Base-by-base conservation (phyloP, 92 coral and sea anemone species). In the Actinostola sp. region DNA sequence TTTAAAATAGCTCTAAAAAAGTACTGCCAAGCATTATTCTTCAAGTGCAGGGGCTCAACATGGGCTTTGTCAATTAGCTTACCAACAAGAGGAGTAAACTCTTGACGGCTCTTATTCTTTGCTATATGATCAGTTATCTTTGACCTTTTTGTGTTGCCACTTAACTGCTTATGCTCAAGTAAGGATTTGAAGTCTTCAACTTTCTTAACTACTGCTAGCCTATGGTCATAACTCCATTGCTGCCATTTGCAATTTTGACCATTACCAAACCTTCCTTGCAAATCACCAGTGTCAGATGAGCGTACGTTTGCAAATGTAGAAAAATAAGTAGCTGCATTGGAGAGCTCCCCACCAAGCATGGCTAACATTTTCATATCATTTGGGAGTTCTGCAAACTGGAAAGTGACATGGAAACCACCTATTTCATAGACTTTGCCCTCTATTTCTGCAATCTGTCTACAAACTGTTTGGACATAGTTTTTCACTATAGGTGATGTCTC, bases 291-390 rank as follows among this genome's bases (percentile, higher is more conserved):
- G 70, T 87, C 80, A 0, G 73, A 72, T 35, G 34, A 80, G 32
- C 50, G 78, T 36, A 75, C 89, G 78, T 88, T 88, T 0, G 33
- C 89, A 88, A 88, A 82, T 55, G 92, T 36, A 1, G 71, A 65
- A 43, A 65, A 65, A 41, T 65, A 29, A 70, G 59, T n/a, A n/a
- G n/a, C n/a, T n/a, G n/a, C n/a, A n/a, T n/a, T n/a, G n/a, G n/a
- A n/a, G n/a, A n/a, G n/a, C n/a, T n/a, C n/a, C n/a, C n/a, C n/a
- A n/a, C n/a, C n/a, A n/a, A n/a, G n/a, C n/a, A n/a, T n/a, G n/a
- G n/a, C n/a, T n/a, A n/a, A n/a, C n/a, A n/a, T n/a, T n/a, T n/a
- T n/a, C n/a, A n/a, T n/a, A n/a, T n/a, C n/a, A n/a, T n/a, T n/a
- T n/a, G n/a, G n/a, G n/a, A n/a, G n/a, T n/a, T n/a, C n/a, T n/a